phyloP scores from a whole-genome alignment of 1,140 invertebrate genomes.

The Drosophila kanapiae region DNA sequence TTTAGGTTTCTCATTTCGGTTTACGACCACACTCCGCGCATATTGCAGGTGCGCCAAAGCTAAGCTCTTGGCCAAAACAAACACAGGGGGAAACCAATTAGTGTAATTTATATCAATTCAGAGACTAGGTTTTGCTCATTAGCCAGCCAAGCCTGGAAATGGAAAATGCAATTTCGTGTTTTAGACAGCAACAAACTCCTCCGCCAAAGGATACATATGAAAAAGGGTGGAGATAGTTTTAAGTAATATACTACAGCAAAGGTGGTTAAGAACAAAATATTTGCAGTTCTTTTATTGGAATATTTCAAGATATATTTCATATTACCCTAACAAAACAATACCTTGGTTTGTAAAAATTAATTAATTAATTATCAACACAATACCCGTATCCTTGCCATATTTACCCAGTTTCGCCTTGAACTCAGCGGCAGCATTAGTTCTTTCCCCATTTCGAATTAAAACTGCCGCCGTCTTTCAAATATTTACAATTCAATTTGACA shows the following conservation, averaged over 20 bases:
- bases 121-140: slow-evolving; percentile 50
- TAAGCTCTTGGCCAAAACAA: slow-evolving; percentile 21
- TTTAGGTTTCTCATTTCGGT: slow-evolving; percentile 7
- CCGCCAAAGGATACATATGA: background rate
- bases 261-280: background rate
- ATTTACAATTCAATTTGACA: slow-evolving; percentile 79
- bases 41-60: background rate
- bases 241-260: too few relatives aligned
- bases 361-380: slow-evolving; percentile 13
- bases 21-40: slow-evolving; percentile 1
- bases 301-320: background rate
- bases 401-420: slow-evolving; percentile 16
- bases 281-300: too few relatives aligned
- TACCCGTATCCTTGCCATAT: slow-evolving; percentile 3
- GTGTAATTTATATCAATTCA: slow-evolving; percentile 61
- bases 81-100: slow-evolving; percentile 59
- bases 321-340: background rate
- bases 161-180: slow-evolving; percentile 30
- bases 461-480: slow-evolving; percentile 56
- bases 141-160: slow-evolving; percentile 18
- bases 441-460: slow-evolving; percentile 16
- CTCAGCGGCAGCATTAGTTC: slow-evolving; percentile 22
- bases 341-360: background rate
- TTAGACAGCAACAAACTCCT: slow-evolving; percentile 11
- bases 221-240: background rate